Conservation (phyloP, 1,140 invertebrate species). For the Pinna nobilis region DNA sequence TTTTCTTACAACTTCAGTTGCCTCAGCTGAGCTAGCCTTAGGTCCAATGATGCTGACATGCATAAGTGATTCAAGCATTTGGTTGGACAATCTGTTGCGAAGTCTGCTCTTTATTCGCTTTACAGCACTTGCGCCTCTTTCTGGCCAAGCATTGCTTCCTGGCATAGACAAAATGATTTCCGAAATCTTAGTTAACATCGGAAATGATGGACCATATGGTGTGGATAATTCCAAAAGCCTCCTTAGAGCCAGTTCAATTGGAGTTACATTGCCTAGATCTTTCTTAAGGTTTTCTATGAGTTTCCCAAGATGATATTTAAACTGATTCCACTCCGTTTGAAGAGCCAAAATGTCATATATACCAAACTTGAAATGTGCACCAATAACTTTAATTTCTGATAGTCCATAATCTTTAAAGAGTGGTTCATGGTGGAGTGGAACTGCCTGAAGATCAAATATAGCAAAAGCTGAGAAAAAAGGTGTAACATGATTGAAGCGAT, state of each 20-base stretch:
- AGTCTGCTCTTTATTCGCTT: constrained; percentile 30
- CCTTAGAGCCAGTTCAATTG: neutral
- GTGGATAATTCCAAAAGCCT: neutral
- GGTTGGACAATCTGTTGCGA: neutral
- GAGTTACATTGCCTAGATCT: neutral
- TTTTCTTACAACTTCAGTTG: neutral
- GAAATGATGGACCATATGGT: neutral
- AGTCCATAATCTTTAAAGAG: neutral
- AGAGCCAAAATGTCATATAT: neutral
- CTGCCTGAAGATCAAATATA: neutral
- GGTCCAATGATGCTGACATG: constrained; percentile 20
- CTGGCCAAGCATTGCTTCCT: constrained; percentile 31
- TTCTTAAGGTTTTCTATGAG: neutral
- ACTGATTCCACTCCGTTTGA: neutral
- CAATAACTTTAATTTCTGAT: neutral
- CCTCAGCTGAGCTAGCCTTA: neutral
- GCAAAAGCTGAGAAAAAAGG: neutral
- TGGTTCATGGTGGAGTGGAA: neutral
- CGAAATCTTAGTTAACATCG: neutral
- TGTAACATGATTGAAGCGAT: neutral
- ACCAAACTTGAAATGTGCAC: neutral
- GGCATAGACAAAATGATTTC: constrained; percentile 33
- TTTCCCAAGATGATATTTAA: constrained; percentile 26
- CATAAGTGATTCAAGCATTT: constrained; percentile 13
- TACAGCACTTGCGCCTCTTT: constrained; percentile 27